phyloP scores from a whole-genome alignment of 1,140 invertebrate species.

The Trichonephila clavata region DNA sequence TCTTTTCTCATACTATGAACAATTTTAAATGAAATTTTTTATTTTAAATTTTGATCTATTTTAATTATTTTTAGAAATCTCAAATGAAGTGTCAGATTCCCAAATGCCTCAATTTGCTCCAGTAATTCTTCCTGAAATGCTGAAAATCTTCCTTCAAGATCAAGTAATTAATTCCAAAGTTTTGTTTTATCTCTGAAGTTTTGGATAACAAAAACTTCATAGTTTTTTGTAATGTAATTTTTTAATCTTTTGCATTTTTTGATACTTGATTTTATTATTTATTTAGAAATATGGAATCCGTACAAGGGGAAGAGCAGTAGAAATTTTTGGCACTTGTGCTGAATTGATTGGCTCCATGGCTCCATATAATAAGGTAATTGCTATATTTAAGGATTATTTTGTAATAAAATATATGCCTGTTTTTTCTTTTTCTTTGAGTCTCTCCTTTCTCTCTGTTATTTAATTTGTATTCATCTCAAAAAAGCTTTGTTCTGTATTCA shows the following conservation, averaged over 20 bases:
- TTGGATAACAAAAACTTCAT: no score
- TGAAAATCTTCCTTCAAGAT: constrained; percentile 86
- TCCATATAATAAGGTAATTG: constrained; percentile 83
- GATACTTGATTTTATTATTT: constrained; percentile 59
- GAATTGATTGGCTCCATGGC: constrained; percentile 84
- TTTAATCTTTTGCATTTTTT: no score
- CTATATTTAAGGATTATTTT: no score
- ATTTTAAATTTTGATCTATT: not conserved
- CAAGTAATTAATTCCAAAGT: constrained; percentile 81
- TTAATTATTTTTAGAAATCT: constrained; percentile 83
- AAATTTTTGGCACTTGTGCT: constrained; percentile 86
- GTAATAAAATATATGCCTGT: no score
- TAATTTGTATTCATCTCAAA: no score
- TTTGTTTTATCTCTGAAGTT: not conserved
- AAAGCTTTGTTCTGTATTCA: no score
- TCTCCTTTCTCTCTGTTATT: no score
- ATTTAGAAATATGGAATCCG: constrained; percentile 84
- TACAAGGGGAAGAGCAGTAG: constrained; percentile 85
- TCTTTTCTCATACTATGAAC: no score
- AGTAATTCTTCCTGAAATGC: constrained; percentile 89
- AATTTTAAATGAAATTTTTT: no score
- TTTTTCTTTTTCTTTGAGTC: no score
- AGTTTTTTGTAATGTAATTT: no score
- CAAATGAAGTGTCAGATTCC: constrained; percentile 86
- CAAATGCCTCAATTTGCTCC: constrained; percentile 88